Evolutionary conservation across 1,140 invertebrate genomes (phyloP).

Genomic region (Doryteuthis pealeii): DNA sequence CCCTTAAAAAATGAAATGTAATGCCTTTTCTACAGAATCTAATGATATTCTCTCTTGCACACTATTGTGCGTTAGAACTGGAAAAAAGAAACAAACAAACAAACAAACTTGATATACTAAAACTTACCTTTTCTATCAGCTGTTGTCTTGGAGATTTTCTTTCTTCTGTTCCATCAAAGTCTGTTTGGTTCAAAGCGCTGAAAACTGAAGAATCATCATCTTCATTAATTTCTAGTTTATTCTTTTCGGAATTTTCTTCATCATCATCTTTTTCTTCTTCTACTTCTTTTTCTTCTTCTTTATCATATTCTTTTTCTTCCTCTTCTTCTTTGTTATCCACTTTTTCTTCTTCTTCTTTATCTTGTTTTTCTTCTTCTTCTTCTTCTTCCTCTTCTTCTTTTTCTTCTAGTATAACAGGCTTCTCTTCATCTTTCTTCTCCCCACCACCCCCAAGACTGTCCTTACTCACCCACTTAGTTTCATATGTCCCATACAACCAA

Average conservation of each 20-base stretch:
- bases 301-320: conserved; percentile 14
- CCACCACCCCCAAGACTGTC: conserved; percentile 10
- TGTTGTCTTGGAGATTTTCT: no score
- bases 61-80: no score
- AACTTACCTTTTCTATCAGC: no score
- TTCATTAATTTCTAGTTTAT: no score
- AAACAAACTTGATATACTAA: no score
- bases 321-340: not conserved
- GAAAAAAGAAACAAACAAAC: no score
- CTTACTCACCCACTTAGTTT: conserved; percentile 33
- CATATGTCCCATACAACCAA: conserved; percentile 50
- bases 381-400: conserved; percentile 7
- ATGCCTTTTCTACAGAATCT: no score
- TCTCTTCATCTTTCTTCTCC: conserved; percentile 10
- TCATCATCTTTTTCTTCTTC: conserved; percentile 19
- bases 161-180: no score
- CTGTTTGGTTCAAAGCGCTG: no score
- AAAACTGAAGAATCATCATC: no score
- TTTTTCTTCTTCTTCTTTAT: not conserved
- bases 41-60: no score
- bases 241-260: conserved; percentile 11
- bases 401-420: not conserved
- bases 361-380: not conserved
- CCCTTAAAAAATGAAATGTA: no score
- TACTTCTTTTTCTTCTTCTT: conserved; percentile 11